These are phyloP conservation scores for Heterocephalus glaber DNA, from an alignment of 2,113 vertebrate genomes.

Conservation along the genomic window DNA sequence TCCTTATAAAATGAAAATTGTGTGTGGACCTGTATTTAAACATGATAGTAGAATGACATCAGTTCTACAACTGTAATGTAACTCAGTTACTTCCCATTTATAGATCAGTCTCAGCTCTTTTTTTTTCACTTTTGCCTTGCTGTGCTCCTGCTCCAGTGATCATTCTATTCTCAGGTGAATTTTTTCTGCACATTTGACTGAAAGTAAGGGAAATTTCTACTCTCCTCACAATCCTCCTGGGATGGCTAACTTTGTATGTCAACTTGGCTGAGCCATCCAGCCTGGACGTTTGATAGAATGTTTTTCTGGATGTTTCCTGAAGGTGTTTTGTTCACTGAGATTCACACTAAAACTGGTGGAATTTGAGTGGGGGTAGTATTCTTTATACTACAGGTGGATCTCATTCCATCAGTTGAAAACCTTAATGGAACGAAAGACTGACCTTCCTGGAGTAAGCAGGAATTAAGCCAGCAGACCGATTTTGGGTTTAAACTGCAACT, in stretches of 20 bases:
- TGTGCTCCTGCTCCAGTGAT: accelerated
- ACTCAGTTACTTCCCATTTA: not conserved
- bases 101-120: not conserved
- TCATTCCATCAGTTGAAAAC: not conserved
- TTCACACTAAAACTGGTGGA: not conserved
- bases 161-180: not conserved
- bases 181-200: accelerated
- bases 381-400: not conserved
- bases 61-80: not conserved
- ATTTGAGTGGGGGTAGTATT: not conserved
- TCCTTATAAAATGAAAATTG: not conserved
- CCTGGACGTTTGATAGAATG: not conserved
- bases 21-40: not conserved
- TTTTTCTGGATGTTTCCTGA: not conserved
- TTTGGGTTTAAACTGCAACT: not conserved
- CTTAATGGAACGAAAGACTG: not conserved
- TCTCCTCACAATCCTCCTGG: not conserved
- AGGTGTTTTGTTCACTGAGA: not conserved
- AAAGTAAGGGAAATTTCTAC: not conserved
- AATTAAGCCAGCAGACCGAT: not conserved
- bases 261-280: not conserved
- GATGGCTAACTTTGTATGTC: not conserved
- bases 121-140: not conserved
- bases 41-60: not conserved
- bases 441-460: not conserved